Conservation (phyloP, 2,797 vertebrate genomes). For the Gambusia yucatana region DNA sequence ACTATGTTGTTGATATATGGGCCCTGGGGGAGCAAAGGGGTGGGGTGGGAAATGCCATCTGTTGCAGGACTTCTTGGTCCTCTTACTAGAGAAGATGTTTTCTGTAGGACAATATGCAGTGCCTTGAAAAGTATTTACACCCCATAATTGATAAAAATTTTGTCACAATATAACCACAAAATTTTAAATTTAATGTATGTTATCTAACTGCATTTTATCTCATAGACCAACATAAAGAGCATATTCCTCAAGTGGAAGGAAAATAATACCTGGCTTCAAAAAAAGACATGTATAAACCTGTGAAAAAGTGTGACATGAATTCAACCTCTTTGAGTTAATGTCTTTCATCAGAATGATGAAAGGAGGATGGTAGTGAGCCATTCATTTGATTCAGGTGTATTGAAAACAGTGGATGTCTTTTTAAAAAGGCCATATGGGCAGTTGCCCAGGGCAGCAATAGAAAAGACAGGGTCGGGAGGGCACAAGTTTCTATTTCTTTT, state of each 20-base stretch:
- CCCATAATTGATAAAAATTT: neutral
- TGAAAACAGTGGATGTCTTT: neutral
- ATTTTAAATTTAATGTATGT: neutral
- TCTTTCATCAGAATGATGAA: neutral
- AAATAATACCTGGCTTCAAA: neutral
- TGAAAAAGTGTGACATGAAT: neutral
- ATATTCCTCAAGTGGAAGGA: neutral
- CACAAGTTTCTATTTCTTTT: neutral
- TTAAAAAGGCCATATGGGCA: neutral
- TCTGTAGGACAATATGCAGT: neutral
- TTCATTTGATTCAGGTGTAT: neutral
- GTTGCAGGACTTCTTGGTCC: conserved; percentile 32
- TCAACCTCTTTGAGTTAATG: neutral
- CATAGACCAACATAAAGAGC: neutral
- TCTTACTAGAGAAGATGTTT: conserved; percentile 25
- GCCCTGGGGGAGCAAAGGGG: conserved; percentile 15
- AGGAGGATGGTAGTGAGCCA: neutral
- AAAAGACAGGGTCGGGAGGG: neutral
- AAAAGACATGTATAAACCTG: neutral
- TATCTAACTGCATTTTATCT: neutral
- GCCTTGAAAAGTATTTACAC: neutral
- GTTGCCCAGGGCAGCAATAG: neutral
- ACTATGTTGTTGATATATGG: conserved; percentile 37
- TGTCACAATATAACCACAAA: neutral
- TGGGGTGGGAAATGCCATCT: conserved; percentile 38